Conservation (phyloP, 1,140 invertebrate genomes). For the Zeugodacus cucurbitae region DNA sequence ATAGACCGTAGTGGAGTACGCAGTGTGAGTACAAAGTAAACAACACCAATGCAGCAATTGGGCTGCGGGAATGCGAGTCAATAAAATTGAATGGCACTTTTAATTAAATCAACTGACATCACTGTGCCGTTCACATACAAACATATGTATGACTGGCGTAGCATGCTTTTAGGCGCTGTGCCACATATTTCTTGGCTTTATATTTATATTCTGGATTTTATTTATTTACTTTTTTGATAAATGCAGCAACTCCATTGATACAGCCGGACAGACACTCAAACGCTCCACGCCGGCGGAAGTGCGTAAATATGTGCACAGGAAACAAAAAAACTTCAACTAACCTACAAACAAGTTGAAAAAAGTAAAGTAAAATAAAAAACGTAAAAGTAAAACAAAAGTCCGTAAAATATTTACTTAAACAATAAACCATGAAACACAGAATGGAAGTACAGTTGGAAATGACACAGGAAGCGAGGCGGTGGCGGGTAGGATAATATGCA, state of each 20-base stretch:
- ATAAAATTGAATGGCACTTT: constrained; percentile 34
- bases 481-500: background rate
- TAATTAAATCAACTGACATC: constrained; percentile 24
- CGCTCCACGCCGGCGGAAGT: background rate
- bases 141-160: background rate
- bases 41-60: background rate
- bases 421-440: no score
- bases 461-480: background rate
- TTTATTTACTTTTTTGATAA: background rate
- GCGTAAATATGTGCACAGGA: background rate
- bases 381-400: background rate
- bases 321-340: background rate
- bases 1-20: background rate
- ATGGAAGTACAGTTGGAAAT: background rate
- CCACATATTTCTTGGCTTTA: background rate
- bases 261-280: background rate
- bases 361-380: background rate
- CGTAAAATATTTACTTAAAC: background rate
- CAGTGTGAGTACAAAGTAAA: background rate
- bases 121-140: background rate
- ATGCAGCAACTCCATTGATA: background rate
- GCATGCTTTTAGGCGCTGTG: background rate
- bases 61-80: background rate
- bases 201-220: background rate
- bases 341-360: background rate